These are phyloP conservation scores for Leptocoma aspasia DNA, from an alignment of 2,113 vertebrate genomes.

Conservation along the genomic window DNA sequence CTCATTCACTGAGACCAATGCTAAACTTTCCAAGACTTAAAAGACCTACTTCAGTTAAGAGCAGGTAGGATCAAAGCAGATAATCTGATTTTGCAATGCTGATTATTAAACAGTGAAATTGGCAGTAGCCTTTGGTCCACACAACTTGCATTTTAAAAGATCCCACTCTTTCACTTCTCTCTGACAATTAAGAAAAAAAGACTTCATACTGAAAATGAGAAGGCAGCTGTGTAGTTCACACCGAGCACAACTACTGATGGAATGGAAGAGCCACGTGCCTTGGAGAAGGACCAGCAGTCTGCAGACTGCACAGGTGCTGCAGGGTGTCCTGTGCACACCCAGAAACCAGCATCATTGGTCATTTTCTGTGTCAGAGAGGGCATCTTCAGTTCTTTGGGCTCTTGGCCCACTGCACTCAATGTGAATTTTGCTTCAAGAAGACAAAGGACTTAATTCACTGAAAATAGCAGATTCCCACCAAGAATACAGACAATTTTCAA, in stretches of 20 bases:
- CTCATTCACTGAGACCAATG: background rate
- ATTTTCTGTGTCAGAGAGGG: background rate
- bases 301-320: accelerated
- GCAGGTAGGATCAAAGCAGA: background rate
- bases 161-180: background rate
- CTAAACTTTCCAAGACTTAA: background rate
- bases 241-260: accelerated
- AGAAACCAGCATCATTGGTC: background rate
- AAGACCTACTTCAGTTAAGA: background rate
- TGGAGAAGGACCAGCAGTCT: background rate
- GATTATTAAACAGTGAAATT: background rate
- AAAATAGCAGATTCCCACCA: background rate
- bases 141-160: background rate
- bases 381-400: background rate
- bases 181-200: background rate
- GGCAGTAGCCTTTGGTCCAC: background rate
- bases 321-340: background rate
- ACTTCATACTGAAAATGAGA: background rate
- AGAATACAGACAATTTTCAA: background rate
- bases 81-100: background rate
- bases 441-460: background rate
- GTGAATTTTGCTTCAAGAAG: background rate
- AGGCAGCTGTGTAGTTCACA: background rate
- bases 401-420: background rate
- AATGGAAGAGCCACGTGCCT: background rate